These are phyloP conservation scores for Siniperca scherzeri DNA, from an alignment of 2,797 vertebrate species.

Conservation along the genomic window DNA sequence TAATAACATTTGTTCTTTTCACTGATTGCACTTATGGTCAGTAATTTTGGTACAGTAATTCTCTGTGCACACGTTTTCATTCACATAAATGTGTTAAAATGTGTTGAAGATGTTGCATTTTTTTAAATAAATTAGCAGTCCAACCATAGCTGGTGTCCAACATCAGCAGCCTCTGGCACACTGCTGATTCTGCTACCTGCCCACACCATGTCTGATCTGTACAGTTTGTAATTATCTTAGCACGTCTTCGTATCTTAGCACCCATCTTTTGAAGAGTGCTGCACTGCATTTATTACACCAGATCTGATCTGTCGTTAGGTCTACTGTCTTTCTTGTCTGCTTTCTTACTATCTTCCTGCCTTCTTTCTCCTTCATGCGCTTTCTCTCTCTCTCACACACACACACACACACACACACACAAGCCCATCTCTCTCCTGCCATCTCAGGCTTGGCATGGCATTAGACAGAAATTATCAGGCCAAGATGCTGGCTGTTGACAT, in stretches of 20 bases:
- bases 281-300: conserved; percentile 59
- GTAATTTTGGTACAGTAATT: not conserved
- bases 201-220: conserved; percentile 60
- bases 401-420: conserved; percentile 21
- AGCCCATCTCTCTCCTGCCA: conserved; percentile 68
- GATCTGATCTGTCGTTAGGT: conserved; percentile 52
- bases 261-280: conserved; percentile 32
- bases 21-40: not conserved
- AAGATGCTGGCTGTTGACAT: conserved; percentile 84
- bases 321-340: conserved; percentile 24
- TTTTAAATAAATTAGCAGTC: conserved; percentile 6
- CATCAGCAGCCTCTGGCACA: conserved; percentile 34
- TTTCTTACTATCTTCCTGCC: conserved; percentile 22
- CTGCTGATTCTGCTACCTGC: conserved; percentile 57
- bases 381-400: not conserved
- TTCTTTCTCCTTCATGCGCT: not conserved
- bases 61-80: not conserved
- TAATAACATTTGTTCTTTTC: not conserved
- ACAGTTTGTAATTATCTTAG: conserved; percentile 62
- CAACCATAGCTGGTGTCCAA: conserved; percentile 36
- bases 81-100: not conserved
- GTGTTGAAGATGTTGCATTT: not conserved
- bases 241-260: conserved; percentile 56
- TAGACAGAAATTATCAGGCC: conserved; percentile 85
- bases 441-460: conserved; percentile 70